Base-by-base conservation (phyloP, 2,797 vertebrate species). In the Fundulus diaphanus region DNA sequence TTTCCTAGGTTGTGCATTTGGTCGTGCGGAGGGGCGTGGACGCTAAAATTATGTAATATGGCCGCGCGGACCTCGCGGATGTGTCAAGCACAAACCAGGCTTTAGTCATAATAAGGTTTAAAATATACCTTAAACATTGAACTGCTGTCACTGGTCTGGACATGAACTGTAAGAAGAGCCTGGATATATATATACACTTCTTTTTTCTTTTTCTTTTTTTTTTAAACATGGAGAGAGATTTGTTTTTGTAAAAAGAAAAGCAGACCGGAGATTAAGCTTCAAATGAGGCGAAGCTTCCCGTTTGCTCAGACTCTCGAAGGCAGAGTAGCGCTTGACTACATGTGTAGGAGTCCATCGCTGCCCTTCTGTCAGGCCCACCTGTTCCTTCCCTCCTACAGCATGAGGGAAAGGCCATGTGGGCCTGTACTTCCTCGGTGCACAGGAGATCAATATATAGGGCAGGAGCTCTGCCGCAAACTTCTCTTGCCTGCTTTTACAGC, bases 361-460 rank as follows among this genome's bases (percentile, higher is more conserved):
- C 63, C 59, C 63, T 72, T 68, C 70, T 72, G 70, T 57, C 76
- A 31, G 52, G 70, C 31, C 59, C 76, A 73, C 70, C 35, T 72
- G 63, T 73, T 78, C 63, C 70, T 68, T 15, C 48, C 67, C n/a
- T 78, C 37, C 65, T 7, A 71, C 35, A 42, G 59, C 18, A 49
- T 46, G 20, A 67, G 49, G 48, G 59, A 77, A 51, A 56, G 57
- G 56, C 27, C 68, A 42, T 24, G 31, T 54, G 29, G 59, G 57
- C 35, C 37, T 13, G 49, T 8, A 27, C 56, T 44, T 69, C 16
- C 37, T 59, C 52, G 11, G 35, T 42, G 27, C 37, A 42, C 73
- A 68, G 57, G 65, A 44, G 67, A 61, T 27, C 42, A 20, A 44
- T 49, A 29, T 29, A 18, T n/a, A 40, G 24, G 49, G 63, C 22